Evolutionary conservation across 2,888 invertebrate genomes (phyloP), one percentile per base, ranked within the genome.

Genomic region (Gymnoscelis rufifasciata): DNA sequence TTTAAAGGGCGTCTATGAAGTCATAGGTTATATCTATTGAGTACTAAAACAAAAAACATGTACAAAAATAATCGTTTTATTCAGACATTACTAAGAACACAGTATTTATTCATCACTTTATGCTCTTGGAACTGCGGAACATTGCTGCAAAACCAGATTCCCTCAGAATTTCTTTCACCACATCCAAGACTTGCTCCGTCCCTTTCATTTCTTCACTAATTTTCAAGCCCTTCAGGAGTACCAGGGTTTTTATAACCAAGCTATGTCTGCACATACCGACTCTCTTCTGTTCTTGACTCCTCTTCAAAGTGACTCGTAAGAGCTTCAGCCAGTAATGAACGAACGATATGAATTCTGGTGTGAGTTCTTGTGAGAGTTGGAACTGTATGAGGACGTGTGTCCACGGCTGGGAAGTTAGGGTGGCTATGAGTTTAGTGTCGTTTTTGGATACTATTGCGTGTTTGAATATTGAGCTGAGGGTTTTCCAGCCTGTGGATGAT

Each of bases 371-470:
- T 6, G 81, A 71, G n/a, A 84, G 52, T 71, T 86, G 84, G 53
- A 83, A 88, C 43, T 79, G 72, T 60, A 87, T 70, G 1, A 88
- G 59, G 0, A 71, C 74, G 56, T 81, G 77, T 0, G 83, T 86
- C 87, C 87, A 87, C 0, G 84, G 81, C 54, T 88, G 87, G 0
- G 79, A 78, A 1, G 83, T 83, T 0, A 87, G 62, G 1, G 64
- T 71, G 1, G 77, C 74, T 0, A 80, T 74, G 2, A 88, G 45
- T 39, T 72, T 76, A 1, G 75, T 59, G 41, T 87, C 86, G 43
- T 77, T 78, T 56, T 76, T 80, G 1, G 69, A 61, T 0, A 73
- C 60, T 7, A 84, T 74, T 1, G 83, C 83, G 56, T 87, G 73
- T 64, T 79, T 83, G 59, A 82, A 86, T 27, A 88, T 73, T 0